Conservation (phyloP, 2,113 vertebrate genomes). For the Mustelus asterias region DNA sequence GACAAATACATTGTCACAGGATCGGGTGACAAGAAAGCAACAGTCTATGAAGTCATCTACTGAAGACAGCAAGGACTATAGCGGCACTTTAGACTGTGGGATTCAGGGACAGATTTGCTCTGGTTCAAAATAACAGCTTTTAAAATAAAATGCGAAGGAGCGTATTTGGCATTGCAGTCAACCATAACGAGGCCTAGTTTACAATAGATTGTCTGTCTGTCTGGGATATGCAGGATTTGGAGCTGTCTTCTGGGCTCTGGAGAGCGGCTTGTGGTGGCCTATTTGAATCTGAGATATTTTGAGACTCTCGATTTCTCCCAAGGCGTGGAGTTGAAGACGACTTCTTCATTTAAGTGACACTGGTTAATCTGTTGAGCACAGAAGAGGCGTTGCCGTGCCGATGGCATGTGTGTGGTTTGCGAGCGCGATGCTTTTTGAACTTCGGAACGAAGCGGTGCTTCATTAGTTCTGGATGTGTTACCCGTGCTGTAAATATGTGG, state of each 20-base stretch:
- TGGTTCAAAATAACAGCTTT: not conserved
- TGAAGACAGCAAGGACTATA: constrained; percentile 46
- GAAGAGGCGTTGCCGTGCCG: not conserved
- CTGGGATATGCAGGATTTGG: not conserved
- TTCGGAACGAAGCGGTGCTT: not conserved
- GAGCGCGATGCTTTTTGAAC: not conserved
- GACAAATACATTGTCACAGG: constrained; percentile 97
- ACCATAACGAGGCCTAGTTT: not conserved
- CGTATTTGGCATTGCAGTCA: not conserved
- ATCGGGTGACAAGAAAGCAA: constrained; percentile 96
- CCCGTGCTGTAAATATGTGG: constrained; percentile 25
- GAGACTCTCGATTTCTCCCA: not conserved
- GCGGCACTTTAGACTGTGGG: not conserved
- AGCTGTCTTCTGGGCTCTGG: not conserved
- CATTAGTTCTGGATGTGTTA: not conserved
- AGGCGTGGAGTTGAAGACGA: not conserved
- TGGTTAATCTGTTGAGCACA: not conserved
- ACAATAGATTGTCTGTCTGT: not conserved
- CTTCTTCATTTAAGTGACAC: not conserved
- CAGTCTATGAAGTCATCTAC: constrained; percentile 97
- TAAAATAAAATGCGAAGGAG: not conserved
- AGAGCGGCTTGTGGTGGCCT: not conserved
- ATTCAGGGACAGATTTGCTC: not conserved
- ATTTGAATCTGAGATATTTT: not conserved
- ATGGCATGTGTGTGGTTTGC: not conserved